Evolutionary conservation across 2,113 vertebrate species (phyloP).

Genomic region (Hypocryptadius cinnamomeus): DNA sequence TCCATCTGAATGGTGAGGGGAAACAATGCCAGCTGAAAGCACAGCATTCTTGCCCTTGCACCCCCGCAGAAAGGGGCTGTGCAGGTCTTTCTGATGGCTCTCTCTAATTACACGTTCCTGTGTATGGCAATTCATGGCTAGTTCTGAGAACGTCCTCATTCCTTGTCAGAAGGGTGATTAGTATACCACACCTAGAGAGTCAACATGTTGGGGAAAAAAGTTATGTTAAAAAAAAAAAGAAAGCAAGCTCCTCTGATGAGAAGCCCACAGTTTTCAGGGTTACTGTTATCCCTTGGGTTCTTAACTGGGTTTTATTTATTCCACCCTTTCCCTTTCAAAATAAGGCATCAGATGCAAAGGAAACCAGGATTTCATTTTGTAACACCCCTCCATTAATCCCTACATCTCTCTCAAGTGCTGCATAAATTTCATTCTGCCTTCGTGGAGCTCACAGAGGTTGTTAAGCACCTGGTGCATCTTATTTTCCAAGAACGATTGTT

Average conservation of each 20-base stretch:
- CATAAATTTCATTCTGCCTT: slow-evolving; percentile 23
- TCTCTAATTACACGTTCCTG: slow-evolving; percentile 20
- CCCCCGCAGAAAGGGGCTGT: not conserved
- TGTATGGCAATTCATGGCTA: not conserved
- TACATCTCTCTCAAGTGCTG: slow-evolving; percentile 17
- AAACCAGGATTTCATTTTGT: slow-evolving; percentile 2
- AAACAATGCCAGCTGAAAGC: slow-evolving; percentile 48
- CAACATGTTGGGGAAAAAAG: not conserved
- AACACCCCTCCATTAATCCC: not conserved
- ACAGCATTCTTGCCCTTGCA: not conserved
- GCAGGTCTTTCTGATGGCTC: slow-evolving; percentile 4
- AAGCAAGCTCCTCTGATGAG: not conserved
- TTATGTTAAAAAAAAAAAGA: not conserved
- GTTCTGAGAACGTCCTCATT: not conserved
- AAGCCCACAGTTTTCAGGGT: not conserved
- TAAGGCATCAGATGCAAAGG: not conserved
- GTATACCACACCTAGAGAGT: not conserved
- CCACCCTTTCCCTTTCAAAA: not conserved
- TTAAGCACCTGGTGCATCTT: slow-evolving; percentile 51
- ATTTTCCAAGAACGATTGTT: not conserved
- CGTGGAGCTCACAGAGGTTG: not conserved
- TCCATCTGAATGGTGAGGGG: slow-evolving; percentile 29
- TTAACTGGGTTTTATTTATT: not conserved
- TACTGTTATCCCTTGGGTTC: not conserved
- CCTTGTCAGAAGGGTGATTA: not conserved